Conservation (phyloP, 2,888 invertebrate genomes). For the Pristionchus entomophagus region DNA sequence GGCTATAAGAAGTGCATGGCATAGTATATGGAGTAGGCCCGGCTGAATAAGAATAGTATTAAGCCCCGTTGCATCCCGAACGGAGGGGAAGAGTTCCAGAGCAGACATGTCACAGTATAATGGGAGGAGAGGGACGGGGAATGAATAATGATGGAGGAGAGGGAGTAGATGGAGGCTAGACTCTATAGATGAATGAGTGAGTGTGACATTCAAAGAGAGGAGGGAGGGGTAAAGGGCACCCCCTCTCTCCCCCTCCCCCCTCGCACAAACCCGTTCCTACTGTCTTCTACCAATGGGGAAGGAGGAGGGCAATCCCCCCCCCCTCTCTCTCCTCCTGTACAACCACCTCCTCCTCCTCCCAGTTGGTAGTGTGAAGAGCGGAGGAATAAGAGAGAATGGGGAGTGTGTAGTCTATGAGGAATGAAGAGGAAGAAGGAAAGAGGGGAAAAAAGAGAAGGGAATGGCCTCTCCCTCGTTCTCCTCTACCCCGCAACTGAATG, state of each 20-base stretch:
- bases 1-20: neutral
- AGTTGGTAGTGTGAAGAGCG: slow-evolving; percentile 16
- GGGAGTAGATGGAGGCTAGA: neutral
- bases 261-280: neutral
- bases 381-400: neutral
- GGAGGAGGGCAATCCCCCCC: neutral
- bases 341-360: slow-evolving; percentile 27
- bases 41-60: too few relatives aligned
- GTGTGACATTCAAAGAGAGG: slow-evolving; percentile 41
- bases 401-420: neutral
- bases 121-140: neutral
- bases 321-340: slow-evolving; percentile 5
- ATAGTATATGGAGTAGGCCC: too few relatives aligned
- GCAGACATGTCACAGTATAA: neutral
- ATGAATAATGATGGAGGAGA: neutral
- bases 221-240: slow-evolving; percentile 35
- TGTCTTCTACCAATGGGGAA: neutral
- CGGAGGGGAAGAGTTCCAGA: neutral
- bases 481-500: neutral
- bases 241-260: neutral
- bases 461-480: neutral
- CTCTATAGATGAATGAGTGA: slow-evolving; percentile 18
- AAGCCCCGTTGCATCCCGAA: too few relatives aligned
- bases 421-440: slow-evolving; percentile 22
- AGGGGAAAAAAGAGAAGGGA: neutral